Percentiles rank a stretch among this genome's conserved stretches.
Evolutionary conservation across 2,888 invertebrate species (phyloP).

Genomic region (Syritta pipiens): DNA sequence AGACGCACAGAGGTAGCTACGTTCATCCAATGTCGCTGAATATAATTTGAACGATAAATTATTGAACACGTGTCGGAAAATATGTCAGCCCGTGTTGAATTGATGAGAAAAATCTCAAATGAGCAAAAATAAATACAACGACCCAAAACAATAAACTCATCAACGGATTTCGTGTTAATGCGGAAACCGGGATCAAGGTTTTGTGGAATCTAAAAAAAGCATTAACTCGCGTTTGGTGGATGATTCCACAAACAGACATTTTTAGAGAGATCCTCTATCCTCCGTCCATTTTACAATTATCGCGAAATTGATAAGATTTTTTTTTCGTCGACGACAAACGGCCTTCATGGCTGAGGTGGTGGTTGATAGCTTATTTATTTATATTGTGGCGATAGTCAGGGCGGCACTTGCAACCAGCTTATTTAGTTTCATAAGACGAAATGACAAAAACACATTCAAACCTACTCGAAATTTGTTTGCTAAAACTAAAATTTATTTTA

Average conservation of each 20-base stretch:
- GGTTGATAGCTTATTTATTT: not conserved
- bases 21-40: too few species aligned
- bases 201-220: too few species aligned
- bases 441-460: too few species aligned
- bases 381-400: not conserved
- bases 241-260: too few species aligned
- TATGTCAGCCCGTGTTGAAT: constrained; percentile 32
- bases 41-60: constrained; percentile 29
- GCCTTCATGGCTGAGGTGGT: constrained; percentile 13
- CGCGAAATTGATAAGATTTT: not conserved
- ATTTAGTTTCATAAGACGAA: constrained; percentile 5
- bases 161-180: constrained; percentile 36
- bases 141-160: constrained; percentile 4
- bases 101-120: constrained; percentile 16
- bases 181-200: constrained; percentile 58
- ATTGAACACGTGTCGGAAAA: constrained; percentile 32
- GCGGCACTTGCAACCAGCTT: not conserved
- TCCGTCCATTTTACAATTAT: not conserved
- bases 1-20: too few species aligned
- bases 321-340: constrained; percentile 4
- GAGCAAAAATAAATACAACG: not conserved
- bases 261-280: too few species aligned
- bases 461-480: too few species aligned
- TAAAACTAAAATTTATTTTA: too few species aligned
- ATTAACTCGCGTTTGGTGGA: too few species aligned